These are phyloP conservation scores for Choreutis nemorana DNA, from an alignment of 2,888 invertebrate species.

Conservation along the genomic window DNA sequence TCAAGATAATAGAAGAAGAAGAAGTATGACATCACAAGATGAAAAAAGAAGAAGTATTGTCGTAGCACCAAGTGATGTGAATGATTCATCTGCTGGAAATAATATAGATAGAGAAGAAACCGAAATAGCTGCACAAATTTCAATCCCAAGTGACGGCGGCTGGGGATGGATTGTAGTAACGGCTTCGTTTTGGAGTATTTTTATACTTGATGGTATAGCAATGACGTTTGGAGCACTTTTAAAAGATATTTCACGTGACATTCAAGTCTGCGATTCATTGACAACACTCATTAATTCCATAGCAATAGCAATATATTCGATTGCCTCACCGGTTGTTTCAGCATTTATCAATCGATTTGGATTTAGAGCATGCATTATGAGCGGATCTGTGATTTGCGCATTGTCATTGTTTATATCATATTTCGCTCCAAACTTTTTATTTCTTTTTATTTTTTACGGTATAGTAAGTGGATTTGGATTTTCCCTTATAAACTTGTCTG, in stretches of 20 bases:
- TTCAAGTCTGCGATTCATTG: slow-evolving; percentile 25
- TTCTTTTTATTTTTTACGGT: slow-evolving; percentile 40
- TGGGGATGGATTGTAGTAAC: slow-evolving; percentile 54
- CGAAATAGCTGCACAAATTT: slow-evolving; percentile 52
- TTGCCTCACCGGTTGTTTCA: slow-evolving; percentile 38
- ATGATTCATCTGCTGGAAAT: slow-evolving; percentile 26
- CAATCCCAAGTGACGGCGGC: slow-evolving; percentile 43
- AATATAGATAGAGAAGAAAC: slow-evolving; percentile 47
- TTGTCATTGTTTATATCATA: slow-evolving; percentile 33
- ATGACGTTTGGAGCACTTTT: slow-evolving; percentile 47
- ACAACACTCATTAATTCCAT: slow-evolving; percentile 43
- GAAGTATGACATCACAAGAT: too few species aligned
- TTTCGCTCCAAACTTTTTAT: slow-evolving; percentile 27
- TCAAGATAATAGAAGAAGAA: too few species aligned
- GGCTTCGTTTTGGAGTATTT: slow-evolving; percentile 29
- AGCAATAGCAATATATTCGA: slow-evolving; percentile 39
- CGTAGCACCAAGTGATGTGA: slow-evolving; percentile 28
- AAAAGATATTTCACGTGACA: slow-evolving; percentile 31
- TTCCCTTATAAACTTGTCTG: slow-evolving; percentile 38
- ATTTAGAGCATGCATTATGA: slow-evolving; percentile 45
- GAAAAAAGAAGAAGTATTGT: slow-evolving; percentile 25
- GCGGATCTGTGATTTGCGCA: slow-evolving; percentile 36
- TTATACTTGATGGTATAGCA: slow-evolving; percentile 38
- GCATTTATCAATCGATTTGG: slow-evolving; percentile 53
- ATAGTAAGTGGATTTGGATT: slow-evolving; percentile 37